Evolutionary conservation across 2,888 invertebrate species (phyloP).

Genomic region (Diplolepis rosae): DNA sequence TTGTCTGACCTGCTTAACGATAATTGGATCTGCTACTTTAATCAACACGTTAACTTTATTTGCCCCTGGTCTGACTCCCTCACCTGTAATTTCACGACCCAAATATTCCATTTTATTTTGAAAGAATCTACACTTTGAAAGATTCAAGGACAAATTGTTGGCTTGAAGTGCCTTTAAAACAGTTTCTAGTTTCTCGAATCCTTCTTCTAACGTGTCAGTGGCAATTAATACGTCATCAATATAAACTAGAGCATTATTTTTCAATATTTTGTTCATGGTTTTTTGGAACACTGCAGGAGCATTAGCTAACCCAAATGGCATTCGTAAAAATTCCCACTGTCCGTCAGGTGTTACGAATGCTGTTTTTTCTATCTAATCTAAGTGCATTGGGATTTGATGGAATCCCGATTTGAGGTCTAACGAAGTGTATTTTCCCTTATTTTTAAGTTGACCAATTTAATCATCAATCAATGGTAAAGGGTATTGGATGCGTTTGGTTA

Average conservation of each 20-base stretch:
- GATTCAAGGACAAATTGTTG: constrained; percentile 59
- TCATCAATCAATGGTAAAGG: constrained; percentile 69
- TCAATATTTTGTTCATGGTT: constrained; percentile 40
- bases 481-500: constrained; percentile 54
- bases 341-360: constrained; percentile 68
- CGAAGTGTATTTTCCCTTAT: constrained; percentile 55
- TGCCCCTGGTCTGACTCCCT: constrained; percentile 55
- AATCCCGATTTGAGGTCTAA: constrained; percentile 63
- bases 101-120: constrained; percentile 54
- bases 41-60: constrained; percentile 54
- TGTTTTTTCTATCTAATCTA: constrained; percentile 60
- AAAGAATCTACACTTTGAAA: constrained; percentile 59
- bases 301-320: constrained; percentile 29
- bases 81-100: neutral
- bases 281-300: too few relatives aligned
- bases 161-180: constrained; percentile 49
- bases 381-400: constrained; percentile 64
- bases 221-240: too few relatives aligned
- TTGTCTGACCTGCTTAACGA: constrained; percentile 25
- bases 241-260: constrained; percentile 24
- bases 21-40: constrained; percentile 56
- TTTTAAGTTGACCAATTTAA: constrained; percentile 58
- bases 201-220: constrained; percentile 40
- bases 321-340: constrained; percentile 62
- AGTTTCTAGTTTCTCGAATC: constrained; percentile 49